Evolutionary conservation across 2,888 invertebrate species (phyloP).

Genomic region (Sinelater perroti): DNA sequence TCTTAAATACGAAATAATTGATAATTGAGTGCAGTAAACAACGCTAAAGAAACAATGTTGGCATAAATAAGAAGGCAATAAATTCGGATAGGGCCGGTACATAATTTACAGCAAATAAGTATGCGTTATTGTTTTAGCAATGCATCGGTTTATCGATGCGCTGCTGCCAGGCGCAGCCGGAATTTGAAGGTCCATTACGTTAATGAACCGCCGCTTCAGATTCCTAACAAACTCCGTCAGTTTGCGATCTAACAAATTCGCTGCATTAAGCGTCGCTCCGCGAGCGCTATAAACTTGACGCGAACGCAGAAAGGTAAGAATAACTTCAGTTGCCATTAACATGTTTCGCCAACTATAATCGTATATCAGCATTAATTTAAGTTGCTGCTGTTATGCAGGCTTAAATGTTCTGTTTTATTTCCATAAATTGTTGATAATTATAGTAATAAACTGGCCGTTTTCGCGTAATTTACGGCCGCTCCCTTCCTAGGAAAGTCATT

Average conservation of each 20-base stretch:
- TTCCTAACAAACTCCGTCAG: too few species aligned
- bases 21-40: slow-evolving; percentile 24
- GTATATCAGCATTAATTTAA: slow-evolving; percentile 30
- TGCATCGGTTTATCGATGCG: slow-evolving; percentile 15
- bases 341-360: slow-evolving; percentile 24
- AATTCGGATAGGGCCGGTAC: slow-evolving; percentile 18
- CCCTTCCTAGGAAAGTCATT: not conserved
- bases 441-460: slow-evolving; percentile 44
- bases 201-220: not conserved
- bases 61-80: slow-evolving; percentile 24
- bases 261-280: not conserved
- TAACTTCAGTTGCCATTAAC: slow-evolving; percentile 22
- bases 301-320: slow-evolving; percentile 6
- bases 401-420: slow-evolving; percentile 41
- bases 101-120: slow-evolving; percentile 20
- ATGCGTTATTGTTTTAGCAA: slow-evolving; percentile 14
- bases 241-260: slow-evolving; percentile 1
- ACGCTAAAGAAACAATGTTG: slow-evolving; percentile 25
- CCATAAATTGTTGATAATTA: slow-evolving; percentile 49
- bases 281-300: slow-evolving; percentile 6
- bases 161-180: not conserved
- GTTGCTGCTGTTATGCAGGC: slow-evolving; percentile 23
- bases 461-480: slow-evolving; percentile 36
- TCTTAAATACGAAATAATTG: slow-evolving; percentile 19
- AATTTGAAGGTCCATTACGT: not conserved